These are phyloP conservation scores for Solen grandis DNA, from an alignment of 1,140 invertebrate genomes.

Conservation along the genomic window DNA sequence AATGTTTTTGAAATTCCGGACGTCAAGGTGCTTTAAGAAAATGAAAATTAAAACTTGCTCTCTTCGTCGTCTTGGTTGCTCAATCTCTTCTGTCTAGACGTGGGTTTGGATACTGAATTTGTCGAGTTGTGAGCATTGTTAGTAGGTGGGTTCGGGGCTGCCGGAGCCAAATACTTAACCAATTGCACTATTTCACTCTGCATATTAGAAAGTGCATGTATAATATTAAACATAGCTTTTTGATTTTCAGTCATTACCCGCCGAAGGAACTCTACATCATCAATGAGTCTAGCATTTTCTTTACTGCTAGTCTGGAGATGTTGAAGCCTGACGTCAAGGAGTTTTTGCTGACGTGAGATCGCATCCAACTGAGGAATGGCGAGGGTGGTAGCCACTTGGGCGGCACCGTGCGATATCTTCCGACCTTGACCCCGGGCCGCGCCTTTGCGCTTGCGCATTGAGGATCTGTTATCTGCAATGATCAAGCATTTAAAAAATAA, in stretches of 20 bases:
- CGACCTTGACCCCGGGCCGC: constrained; percentile 55
- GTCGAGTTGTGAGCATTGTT: constrained; percentile 54
- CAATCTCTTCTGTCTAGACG: constrained; percentile 55
- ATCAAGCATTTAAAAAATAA: too few relatives aligned
- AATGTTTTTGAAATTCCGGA: too few relatives aligned
- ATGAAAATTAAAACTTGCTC: constrained; percentile 65
- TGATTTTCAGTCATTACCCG: constrained; percentile 80
- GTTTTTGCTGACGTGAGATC: constrained; percentile 79
- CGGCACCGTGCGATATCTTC: constrained; percentile 62
- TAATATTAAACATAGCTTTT: constrained; percentile 79
- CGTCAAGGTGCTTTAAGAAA: too few relatives aligned
- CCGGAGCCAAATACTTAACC: constrained; percentile 73
- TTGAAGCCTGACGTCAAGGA: constrained; percentile 79
- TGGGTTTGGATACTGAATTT: constrained; percentile 58
- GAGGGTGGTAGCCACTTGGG: constrained; percentile 76
- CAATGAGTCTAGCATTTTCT: constrained; percentile 76
- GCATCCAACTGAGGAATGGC: constrained; percentile 80
- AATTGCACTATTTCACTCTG: constrained; percentile 78
- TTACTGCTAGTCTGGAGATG: constrained; percentile 78
- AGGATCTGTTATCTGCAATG: constrained; percentile 11
- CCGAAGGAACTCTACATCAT: constrained; percentile 79
- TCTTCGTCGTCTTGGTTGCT: constrained; percentile 67
- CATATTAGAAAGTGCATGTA: constrained; percentile 78
- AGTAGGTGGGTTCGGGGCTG: constrained; percentile 46
- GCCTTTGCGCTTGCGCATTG: constrained; percentile 57